These are phyloP conservation scores for Spodoptera frugiperda DNA, from an alignment of 1,140 invertebrate genomes.

Conservation along the genomic window DNA sequence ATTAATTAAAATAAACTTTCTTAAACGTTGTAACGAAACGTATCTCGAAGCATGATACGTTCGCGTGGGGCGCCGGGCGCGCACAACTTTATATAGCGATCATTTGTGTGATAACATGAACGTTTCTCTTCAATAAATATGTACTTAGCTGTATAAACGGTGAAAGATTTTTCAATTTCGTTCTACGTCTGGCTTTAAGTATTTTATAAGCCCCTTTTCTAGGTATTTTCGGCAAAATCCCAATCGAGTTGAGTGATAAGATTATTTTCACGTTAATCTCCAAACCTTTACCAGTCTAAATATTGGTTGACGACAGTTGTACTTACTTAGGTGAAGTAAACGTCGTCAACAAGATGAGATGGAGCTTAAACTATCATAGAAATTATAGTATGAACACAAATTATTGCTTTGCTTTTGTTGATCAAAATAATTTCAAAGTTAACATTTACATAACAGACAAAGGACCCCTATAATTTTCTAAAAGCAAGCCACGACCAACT, in stretches of 20 bases:
- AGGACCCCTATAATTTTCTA: too few species aligned
- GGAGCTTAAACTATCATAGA: too few species aligned
- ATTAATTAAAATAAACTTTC: conserved; percentile 33
- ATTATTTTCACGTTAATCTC: conserved; percentile 22
- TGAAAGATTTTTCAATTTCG: conserved; percentile 28
- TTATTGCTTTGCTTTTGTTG: neutral
- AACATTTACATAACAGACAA: too few species aligned
- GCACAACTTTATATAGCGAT: neutral
- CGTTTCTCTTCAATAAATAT: conserved; percentile 11
- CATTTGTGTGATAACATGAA: conserved; percentile 7
- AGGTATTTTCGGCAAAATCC: conserved; percentile 15
- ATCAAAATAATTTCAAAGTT: neutral
- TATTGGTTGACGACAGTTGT: neutral
- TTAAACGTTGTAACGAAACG: conserved; percentile 8
- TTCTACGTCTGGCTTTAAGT: conserved; percentile 9
- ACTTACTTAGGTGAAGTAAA: neutral
- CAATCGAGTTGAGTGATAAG: conserved; percentile 1
- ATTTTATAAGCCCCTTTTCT: conserved; percentile 24
- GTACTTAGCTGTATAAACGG: conserved; percentile 4
- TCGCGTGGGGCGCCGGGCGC: neutral
- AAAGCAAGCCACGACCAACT: too few species aligned
- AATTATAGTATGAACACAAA: too few species aligned
- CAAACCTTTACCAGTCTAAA: neutral
- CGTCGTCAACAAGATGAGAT: too few species aligned
- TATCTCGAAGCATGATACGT: neutral